Base-by-base conservation (phyloP, 1,140 invertebrate species). In the Rhynchophorus ferrugineus region DNA sequence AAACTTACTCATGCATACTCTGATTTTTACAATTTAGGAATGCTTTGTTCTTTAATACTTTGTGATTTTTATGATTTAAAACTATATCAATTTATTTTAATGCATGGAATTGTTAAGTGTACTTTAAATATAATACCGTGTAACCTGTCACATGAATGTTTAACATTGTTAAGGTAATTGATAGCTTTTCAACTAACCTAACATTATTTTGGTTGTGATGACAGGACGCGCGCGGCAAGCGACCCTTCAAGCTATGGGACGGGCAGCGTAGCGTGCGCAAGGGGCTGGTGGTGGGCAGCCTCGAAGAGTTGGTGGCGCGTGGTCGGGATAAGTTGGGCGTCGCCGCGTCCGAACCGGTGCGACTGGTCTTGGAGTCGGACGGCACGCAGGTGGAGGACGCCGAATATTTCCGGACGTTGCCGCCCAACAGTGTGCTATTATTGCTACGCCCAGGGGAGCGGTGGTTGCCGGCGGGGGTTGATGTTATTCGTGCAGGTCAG, bases 181-280 rank as follows among this genome's bases (percentile, higher is more conserved):
- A n/a, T n/a, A n/a, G n/a, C n/a, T n/a, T n/a, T n/a, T n/a, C n/a
- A n/a, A n/a, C n/a, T 29, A 29, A 29, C 24, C 24, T 29, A 29
- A 29, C n/a, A n/a, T n/a, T n/a, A n/a, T n/a, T n/a, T n/a, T n/a
- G n/a, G n/a, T n/a, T n/a, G n/a, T n/a, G n/a, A 67, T 78, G 77
- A 38, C 76, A 91, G 86, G 86, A 91, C 82, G 82, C 85, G 80
- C 85, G 88, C 79, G 85, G 84, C 81, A 91, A 91, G 82, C 87
- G 88, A 81, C 91, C 91, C 80, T 93, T 94, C 79, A 95, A 95
- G 83, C 85, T 95, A 83, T 95, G 92, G 92, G 92, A 92, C 80
- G 88, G 86, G 75, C 90, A 88, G 78, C 81, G 93, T 77, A 90
- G 84, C 76, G 81, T 90, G 64, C 85, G 91, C 72, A 95, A 95